Percentiles rank a stretch among this genome's conserved stretches.
phyloP scores from a whole-genome alignment of 2,888 invertebrate species.

The Pandemis corylana region DNA sequence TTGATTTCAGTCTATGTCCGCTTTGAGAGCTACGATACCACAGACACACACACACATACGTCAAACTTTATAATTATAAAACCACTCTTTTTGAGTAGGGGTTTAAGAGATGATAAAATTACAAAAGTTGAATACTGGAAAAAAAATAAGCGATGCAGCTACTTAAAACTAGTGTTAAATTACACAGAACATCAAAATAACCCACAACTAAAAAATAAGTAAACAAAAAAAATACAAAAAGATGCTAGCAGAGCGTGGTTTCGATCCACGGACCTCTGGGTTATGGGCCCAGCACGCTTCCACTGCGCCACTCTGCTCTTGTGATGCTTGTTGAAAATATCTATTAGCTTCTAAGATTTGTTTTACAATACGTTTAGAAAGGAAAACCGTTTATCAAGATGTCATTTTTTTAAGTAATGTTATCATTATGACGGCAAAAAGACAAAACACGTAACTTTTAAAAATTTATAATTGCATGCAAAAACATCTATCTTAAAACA shows the following conservation, averaged over 20 bases:
- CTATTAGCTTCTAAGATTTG: neutral
- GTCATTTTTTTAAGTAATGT: too few relatives aligned
- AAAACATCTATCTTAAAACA: neutral
- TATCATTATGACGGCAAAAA: too few relatives aligned
- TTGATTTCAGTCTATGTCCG: too few relatives aligned
- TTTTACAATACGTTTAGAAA: neutral
- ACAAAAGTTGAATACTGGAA: too few relatives aligned
- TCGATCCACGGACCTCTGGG: slow-evolving; percentile 97
- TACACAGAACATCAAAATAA: neutral
- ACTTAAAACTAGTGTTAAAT: neutral
- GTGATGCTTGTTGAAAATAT: slow-evolving; percentile 45
- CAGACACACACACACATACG: too few relatives aligned
- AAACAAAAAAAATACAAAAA: slow-evolving; percentile 54
- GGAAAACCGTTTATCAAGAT: too few relatives aligned
- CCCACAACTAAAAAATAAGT: slow-evolving; percentile 16
- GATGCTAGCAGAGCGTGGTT: slow-evolving; percentile 91
- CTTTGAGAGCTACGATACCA: too few relatives aligned
- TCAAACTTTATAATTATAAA: too few relatives aligned
- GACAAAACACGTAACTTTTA: too few relatives aligned
- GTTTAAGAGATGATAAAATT: too few relatives aligned
- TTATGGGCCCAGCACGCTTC: slow-evolving; percentile 94
- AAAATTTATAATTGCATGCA: too few relatives aligned
- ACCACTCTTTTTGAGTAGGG: too few relatives aligned
- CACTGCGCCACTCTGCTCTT: slow-evolving; percentile 92
- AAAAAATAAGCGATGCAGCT: neutral